Base-by-base conservation (phyloP, 2,113 vertebrate genomes). In the Phrynosoma blainvillii region DNA sequence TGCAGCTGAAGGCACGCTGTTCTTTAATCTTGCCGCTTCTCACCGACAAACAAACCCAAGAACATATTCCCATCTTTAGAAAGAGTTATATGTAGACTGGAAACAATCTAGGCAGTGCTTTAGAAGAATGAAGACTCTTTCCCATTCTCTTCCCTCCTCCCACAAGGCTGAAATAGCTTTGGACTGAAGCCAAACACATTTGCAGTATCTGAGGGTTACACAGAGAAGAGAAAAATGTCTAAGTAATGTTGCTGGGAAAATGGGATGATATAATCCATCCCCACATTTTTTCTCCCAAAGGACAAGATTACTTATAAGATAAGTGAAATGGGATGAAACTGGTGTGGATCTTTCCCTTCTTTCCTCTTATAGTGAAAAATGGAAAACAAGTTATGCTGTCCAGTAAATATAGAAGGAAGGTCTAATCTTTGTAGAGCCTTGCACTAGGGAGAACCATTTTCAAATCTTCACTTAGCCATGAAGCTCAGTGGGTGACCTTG, bases 21-120 rank as follows among this genome's bases (percentile, higher is more conserved):
- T 93, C 92, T 96, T 96, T 94, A 94, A 96, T 96, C 94, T 96
- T 90, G 93, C 92, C 82, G 92, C 90, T 94, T 92, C 94, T 94
- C 90, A 84, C 86, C 36, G 42, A 90, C 81, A 95, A 92, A 93
- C 91, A 94, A 92, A 90, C 89, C 74, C 92, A 94, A 94, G 88
- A 92, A 89, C 1, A 70, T 90, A 92, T 92, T 85, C 75, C 82
- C 88, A 56, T 85, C 83, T 92, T 95, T 94, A 93, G 90, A 91
- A 94, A 90, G 86, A 89, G 84, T 95, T 95, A 89, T 88, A 77
- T 89, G 91, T 90, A 95, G 92, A 92, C 90, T 92, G 87, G 87
- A 95, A 96, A 93, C 92, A 95, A 93, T 93, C 90, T 95, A 87
- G 89, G 92, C 84, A 89, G 91, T 90, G 42, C 88, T 96, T 96